Evolutionary conservation across 2,888 invertebrate genomes (phyloP).

Genomic region (Anaspis maculata): DNA sequence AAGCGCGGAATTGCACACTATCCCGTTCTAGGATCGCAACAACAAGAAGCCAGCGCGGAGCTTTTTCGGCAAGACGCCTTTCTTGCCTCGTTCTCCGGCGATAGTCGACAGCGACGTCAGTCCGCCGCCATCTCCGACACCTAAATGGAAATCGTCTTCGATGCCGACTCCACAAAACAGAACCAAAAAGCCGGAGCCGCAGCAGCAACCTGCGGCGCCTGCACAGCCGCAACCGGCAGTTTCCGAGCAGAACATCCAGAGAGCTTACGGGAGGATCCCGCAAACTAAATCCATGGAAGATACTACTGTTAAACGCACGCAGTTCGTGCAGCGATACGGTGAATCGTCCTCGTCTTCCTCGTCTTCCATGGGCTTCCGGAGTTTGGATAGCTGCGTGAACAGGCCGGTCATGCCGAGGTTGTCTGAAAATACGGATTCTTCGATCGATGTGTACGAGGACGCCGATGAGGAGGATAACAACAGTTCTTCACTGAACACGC

Average conservation of each 20-base stretch:
- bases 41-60: conserved; percentile 29
- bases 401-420: conserved; percentile 41
- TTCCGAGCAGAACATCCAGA: conserved; percentile 5
- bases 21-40: too few species aligned
- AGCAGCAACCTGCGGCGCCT: background rate
- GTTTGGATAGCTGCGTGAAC: conserved; percentile 51
- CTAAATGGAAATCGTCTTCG: conserved; percentile 36
- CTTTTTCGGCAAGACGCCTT: conserved; percentile 45
- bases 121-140: conserved; percentile 44
- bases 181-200: conserved; percentile 21
- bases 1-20: too few species aligned
- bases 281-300: conserved; percentile 51
- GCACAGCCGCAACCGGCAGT: background rate
- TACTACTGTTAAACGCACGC: conserved; percentile 46
- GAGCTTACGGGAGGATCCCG: conserved; percentile 33
- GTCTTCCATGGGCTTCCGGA: conserved; percentile 54
- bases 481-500: conserved; percentile 43
- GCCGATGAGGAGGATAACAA: conserved; percentile 46
- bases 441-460: conserved; percentile 42
- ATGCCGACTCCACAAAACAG: conserved; percentile 26
- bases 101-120: conserved; percentile 48
- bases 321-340: conserved; percentile 49
- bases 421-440: conserved; percentile 47
- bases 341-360: conserved; percentile 50
- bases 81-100: conserved; percentile 47